These are phyloP conservation scores for Napeogenes sylphis DNA, from an alignment of 2,888 invertebrate species.

Conservation along the genomic window DNA sequence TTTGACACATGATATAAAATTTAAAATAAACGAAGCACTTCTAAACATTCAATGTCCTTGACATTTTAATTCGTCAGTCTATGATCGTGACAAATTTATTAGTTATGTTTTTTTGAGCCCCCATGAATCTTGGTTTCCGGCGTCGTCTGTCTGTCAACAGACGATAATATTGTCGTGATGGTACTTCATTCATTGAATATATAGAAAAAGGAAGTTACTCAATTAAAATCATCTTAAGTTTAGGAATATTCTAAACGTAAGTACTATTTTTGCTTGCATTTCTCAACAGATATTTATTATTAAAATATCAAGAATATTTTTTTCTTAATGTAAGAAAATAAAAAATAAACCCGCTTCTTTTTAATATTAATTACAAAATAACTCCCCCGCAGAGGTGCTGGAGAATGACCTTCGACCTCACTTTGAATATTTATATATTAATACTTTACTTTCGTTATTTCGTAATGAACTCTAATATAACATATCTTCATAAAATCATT, in stretches of 20 bases:
- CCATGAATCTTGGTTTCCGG: constrained; percentile 39
- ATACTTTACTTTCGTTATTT: constrained; percentile 7
- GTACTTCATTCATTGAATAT: constrained; percentile 16
- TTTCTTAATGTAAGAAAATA: neutral
- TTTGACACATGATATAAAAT: neutral
- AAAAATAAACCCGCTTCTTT: constrained; percentile 11
- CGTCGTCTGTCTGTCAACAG: constrained; percentile 28
- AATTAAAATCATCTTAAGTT: too few relatives aligned
- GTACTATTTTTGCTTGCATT: too few relatives aligned
- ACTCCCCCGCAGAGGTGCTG: constrained; percentile 18
- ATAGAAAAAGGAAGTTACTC: neutral
- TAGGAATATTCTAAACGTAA: too few relatives aligned
- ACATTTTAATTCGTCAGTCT: constrained; percentile 29
- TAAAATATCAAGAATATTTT: too few relatives aligned
- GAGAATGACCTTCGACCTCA: constrained; percentile 14
- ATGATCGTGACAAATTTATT: constrained; percentile 46
- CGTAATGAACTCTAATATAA: constrained; percentile 9
- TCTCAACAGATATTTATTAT: too few relatives aligned
- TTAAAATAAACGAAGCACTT: constrained; percentile 4
- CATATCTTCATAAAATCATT: neutral
- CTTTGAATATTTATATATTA: constrained; percentile 6
- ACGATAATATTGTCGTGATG: constrained; percentile 18
- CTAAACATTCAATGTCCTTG: constrained; percentile 16
- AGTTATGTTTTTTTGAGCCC: constrained; percentile 38
- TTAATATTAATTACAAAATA: constrained; percentile 13